Percentiles rank a stretch among this genome's conserved stretches.
These are phyloP conservation scores for Yasuhikotakia modesta DNA, from an alignment of 2,797 vertebrate species.

Conservation along the genomic window DNA sequence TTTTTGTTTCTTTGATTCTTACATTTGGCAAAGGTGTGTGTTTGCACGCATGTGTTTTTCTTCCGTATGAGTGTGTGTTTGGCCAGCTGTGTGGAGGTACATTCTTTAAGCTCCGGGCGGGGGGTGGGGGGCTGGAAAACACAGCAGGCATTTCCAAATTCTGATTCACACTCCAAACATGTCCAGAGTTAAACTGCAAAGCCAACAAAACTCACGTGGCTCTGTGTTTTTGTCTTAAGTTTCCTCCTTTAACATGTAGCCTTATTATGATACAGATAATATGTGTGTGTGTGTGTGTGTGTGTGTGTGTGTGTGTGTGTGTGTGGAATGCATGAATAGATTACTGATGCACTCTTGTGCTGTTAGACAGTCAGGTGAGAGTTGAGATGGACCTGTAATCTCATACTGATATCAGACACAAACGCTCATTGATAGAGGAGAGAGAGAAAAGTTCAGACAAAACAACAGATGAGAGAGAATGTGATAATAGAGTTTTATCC, in stretches of 20 bases:
- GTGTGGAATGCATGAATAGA: slow-evolving; percentile 66
- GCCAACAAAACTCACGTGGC: slow-evolving; percentile 60
- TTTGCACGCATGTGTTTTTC: slow-evolving; percentile 27
- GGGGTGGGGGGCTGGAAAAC: slow-evolving; percentile 18
- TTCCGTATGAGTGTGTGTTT: slow-evolving; percentile 57
- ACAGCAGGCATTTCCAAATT: slow-evolving; percentile 60
- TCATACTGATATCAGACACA: slow-evolving; percentile 69
- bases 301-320: slow-evolving; percentile 37
- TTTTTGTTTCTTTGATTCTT: slow-evolving; percentile 23
- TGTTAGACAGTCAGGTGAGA: slow-evolving; percentile 67
- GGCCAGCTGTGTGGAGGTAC: slow-evolving; percentile 55
- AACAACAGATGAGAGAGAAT: slow-evolving; percentile 56
- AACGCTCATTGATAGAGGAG: slow-evolving; percentile 64
- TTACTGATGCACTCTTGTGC: slow-evolving; percentile 73
- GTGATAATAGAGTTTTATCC: slow-evolving; percentile 23
- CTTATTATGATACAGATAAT: too few species aligned
- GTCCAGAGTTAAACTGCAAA: slow-evolving; percentile 65
- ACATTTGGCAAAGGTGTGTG: slow-evolving; percentile 37
- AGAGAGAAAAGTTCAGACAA: slow-evolving; percentile 50
- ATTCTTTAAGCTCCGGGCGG: slow-evolving; percentile 47
- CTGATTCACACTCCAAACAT: slow-evolving; percentile 60
- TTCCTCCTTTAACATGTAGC: too few species aligned
- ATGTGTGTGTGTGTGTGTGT: slow-evolving; percentile 48
- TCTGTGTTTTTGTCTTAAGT: neutral
- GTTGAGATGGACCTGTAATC: slow-evolving; percentile 72